A percentile compares a stretch with the other conserved stretches of the same genome.
Conservation (phyloP, 1,140 invertebrate genomes). For the Glossosoma conforme region DNA sequence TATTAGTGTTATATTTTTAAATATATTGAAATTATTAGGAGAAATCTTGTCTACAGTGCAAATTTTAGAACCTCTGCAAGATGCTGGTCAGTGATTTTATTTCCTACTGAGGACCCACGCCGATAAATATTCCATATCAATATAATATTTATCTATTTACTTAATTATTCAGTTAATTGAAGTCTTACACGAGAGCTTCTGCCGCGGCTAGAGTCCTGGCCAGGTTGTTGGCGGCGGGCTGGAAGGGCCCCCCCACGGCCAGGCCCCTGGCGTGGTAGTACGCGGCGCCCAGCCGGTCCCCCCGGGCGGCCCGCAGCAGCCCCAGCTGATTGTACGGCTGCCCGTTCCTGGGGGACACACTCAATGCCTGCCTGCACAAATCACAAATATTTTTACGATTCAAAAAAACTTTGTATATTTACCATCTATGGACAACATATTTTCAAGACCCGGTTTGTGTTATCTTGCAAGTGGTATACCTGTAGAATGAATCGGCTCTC, state of each 20-base stretch:
- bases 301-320: conserved; percentile 71
- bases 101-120: too few species aligned
- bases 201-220: conserved; percentile 59
- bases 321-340: conserved; percentile 87
- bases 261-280: conserved; percentile 81
- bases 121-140: too few species aligned
- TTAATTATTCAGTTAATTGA: too few species aligned
- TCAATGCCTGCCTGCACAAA: conserved; percentile 64
- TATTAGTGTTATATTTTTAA: too few species aligned
- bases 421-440: too few species aligned
- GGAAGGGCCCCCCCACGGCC: conserved; percentile 76
- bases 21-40: too few species aligned
- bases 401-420: background rate
- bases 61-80: too few species aligned
- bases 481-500: conserved; percentile 76
- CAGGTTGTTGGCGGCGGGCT: conserved; percentile 74
- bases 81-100: too few species aligned
- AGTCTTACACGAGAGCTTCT: too few species aligned
- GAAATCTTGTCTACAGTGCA: too few species aligned
- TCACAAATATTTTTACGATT: background rate
- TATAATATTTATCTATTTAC: too few species aligned
- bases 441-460: background rate
- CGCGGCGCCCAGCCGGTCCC: conserved; percentile 75
- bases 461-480: conserved; percentile 40
- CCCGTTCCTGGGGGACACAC: conserved; percentile 73